Evolutionary conservation across 1,140 invertebrate genomes (phyloP), one percentile per base, ranked within the genome.

Genomic region (Trigoniulus corallinus): DNA sequence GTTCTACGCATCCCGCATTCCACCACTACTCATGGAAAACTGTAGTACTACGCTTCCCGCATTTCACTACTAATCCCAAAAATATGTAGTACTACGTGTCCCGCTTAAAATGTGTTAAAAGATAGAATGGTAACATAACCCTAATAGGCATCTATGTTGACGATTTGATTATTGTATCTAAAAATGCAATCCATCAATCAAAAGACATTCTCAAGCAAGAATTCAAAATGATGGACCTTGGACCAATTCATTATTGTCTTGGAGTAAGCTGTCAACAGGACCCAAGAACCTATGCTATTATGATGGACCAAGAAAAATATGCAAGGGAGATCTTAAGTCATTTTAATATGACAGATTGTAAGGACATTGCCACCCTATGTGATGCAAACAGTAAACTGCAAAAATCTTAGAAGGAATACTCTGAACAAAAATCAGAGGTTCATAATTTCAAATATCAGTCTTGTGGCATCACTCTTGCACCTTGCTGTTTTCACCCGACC

Each of bases 391-490:
- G 47, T 7, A 52, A 41, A 26, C 15, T 47, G 45, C 7, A 20
- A 20, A 25, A 21, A 29, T 20, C 22, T 10, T 7, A 44, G 21
- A 18, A 7, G 4, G 24, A 44, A 7, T 24, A 24, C 4, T 7
- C 18, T 7, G 42, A 44, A 7, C 7, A 39, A 34, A 40, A 37
- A 40, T 25, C 46, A 47, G 37, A 56, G 42, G 20, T 51, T 34
- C 48, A 57, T 27, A 54, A 44, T 54, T 25, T n/a, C 10, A 53
- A 59, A 62, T 58, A 64, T 57, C 55, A 61, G 67, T 55, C 58
- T 62, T 55, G 48, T 68, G 23, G 65, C 64, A 22, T 55, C 56
- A 13, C 54, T 73, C 13, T 62, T 69, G 57, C 72, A 71, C 57
- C 47, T 72, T 12, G 47, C 61, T 13, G 53, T 64, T n/a, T 53